A percentile compares a stretch with the other conserved stretches of the same genome.
These are phyloP conservation scores for Danaus chrysippus DNA, from an alignment of 2,888 invertebrate species.

Conservation along the genomic window DNA sequence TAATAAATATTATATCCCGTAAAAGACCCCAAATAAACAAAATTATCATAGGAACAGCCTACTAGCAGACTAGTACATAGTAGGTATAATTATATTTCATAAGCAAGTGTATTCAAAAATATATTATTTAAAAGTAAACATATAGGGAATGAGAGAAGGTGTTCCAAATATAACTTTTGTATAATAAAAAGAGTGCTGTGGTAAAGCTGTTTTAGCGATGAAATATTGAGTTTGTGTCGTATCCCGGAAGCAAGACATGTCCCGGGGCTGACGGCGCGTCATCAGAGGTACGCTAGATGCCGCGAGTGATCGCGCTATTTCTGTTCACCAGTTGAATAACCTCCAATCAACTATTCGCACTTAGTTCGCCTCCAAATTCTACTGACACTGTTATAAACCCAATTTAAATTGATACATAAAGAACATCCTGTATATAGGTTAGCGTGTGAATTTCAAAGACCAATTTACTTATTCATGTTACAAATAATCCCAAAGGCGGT, in stretches of 20 bases:
- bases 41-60: no score
- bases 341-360: constrained; percentile 78
- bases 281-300: constrained; percentile 43
- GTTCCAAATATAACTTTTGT: background rate
- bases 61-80: no score
- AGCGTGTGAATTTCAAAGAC: background rate
- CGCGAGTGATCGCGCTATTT: constrained; percentile 70
- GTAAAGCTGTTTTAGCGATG: constrained; percentile 32
- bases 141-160: background rate
- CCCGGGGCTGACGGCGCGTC: constrained; percentile 42
- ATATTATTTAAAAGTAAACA: no score
- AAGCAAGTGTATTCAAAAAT: no score
- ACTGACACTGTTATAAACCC: constrained; percentile 39
- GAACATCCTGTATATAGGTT: constrained; percentile 1
- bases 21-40: no score
- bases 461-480: background rate
- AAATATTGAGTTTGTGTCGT: constrained; percentile 45
- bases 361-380: constrained; percentile 56
- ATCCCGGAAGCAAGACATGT: constrained; percentile 61
- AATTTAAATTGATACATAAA: constrained; percentile 17
- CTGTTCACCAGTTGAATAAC: constrained; percentile 76
- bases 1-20: no score
- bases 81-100: no score
- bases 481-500: background rate
- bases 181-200: background rate